A percentile compares a stretch with the other conserved stretches of the same genome.
These are phyloP conservation scores for Nothobranchius kuhntae DNA, from an alignment of 2,113 vertebrate genomes.

Conservation along the genomic window DNA sequence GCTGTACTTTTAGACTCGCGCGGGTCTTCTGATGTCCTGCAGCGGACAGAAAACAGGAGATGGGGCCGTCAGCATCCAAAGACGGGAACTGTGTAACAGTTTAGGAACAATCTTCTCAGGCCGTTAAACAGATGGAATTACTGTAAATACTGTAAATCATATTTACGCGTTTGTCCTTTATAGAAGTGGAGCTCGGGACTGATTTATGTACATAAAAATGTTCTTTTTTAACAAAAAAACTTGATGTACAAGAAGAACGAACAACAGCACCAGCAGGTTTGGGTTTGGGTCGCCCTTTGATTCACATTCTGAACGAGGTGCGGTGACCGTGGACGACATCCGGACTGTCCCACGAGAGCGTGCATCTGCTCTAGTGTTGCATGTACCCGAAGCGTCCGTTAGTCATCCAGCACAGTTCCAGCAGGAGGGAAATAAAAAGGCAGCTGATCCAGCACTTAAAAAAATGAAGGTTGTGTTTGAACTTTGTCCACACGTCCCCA, in stretches of 20 bases:
- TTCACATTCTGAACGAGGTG: conserved; percentile 24
- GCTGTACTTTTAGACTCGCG: too few relatives aligned
- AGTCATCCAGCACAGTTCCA: conserved; percentile 57
- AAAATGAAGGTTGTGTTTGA: conserved; percentile 12
- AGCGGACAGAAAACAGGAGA: neutral
- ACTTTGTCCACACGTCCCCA: conserved; percentile 1
- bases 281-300: conserved; percentile 16
- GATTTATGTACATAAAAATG: conserved; percentile 50
- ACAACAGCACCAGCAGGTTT: conserved; percentile 51
- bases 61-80: conserved; percentile 25
- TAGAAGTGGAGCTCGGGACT: conserved; percentile 24
- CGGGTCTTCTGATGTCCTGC: too few relatives aligned
- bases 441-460: conserved; percentile 61
- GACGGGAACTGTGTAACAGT: neutral
- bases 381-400: conserved; percentile 44
- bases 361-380: conserved; percentile 63
- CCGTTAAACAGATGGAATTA: conserved; percentile 7
- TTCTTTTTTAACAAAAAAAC: conserved; percentile 16
- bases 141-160: conserved; percentile 31
- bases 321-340: too few relatives aligned
- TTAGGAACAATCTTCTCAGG: conserved; percentile 20
- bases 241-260: conserved; percentile 47
- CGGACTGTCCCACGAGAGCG: neutral
- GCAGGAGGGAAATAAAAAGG: conserved; percentile 24
- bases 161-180: conserved; percentile 23